Evolutionary conservation across 1,140 invertebrate genomes (phyloP).

Genomic region (Chironomus tepperi): DNA sequence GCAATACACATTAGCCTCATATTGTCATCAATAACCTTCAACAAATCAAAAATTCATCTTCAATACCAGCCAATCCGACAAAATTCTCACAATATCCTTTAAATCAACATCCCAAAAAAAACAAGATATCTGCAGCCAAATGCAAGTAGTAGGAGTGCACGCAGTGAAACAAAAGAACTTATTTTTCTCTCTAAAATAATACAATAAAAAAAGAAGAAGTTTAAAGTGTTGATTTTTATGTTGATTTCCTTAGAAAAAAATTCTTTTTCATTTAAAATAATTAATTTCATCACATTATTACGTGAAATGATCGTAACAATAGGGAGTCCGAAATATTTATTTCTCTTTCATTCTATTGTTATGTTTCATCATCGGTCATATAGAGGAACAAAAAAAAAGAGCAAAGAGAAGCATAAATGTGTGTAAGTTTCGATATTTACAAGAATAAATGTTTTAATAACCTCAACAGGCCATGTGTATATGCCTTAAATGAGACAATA

Average conservation of each 20-base stretch:
- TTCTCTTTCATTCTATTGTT: background rate
- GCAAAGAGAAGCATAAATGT: too few relatives aligned
- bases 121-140: too few relatives aligned
- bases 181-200: background rate
- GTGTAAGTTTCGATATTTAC: too few relatives aligned
- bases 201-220: background rate
- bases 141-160: background rate
- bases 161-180: background rate
- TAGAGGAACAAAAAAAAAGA: too few relatives aligned
- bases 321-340: background rate
- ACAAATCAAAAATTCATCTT: too few relatives aligned
- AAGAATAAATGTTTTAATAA: too few relatives aligned
- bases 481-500: background rate
- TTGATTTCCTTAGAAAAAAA: background rate
- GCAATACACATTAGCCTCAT: too few relatives aligned
- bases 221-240: conserved; percentile 23
- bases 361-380: background rate
- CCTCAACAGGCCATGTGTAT: too few relatives aligned
- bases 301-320: conserved; percentile 20
- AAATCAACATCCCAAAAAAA: too few relatives aligned
- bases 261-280: background rate
- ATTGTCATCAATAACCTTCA: too few relatives aligned
- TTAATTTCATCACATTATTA: conserved; percentile 22
- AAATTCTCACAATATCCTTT: too few relatives aligned
- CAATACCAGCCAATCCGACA: too few relatives aligned